Evolutionary conservation across 2,888 invertebrate genomes (phyloP), one percentile per base, ranked within the genome.

Genomic region (Cylloceria caligata): DNA sequence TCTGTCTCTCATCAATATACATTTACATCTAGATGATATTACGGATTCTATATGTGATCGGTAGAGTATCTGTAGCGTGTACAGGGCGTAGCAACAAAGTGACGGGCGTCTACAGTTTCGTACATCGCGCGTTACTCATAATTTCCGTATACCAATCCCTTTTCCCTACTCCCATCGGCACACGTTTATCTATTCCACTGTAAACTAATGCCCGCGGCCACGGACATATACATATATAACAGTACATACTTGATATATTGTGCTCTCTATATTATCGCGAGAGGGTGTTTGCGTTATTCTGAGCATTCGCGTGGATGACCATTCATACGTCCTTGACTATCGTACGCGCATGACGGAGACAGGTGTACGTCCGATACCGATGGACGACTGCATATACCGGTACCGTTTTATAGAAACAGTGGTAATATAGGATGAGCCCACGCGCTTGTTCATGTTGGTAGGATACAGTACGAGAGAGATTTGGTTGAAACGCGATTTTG

Each of bases 1-100:
- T 42, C 76, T 68, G 64, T 81, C 75, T 69, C 64, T 81, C 80
- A 69, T 80, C 76, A 75, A 78, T 82, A 80, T 76, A 78, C 82
- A 78, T 83, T 78, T 69, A 74, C 72, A 71, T 84, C 30, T 55
- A 62, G 75, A 79, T 76, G 79, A 47, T 57, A 72, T 72, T 81
- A 68, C 68, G 39, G 52, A 78, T 73, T 73, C 62, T 52, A 60
- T 19, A 34, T 16, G 34, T 16, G 11, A 16, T 19, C 16, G 3
- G 16, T 5, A n/a, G 2, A 55, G 27, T 30, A 30, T 55, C 30
- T 30, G 30, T 30, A 55, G n/a, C 55, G 30, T 30, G 57, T n/a
- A 19, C 57, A 9, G n/a, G 19, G 57, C 71, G 27, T 27, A 27
- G 27, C 42, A 57, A 30, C 81, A 39, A 39, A 69, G 24, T 36